Evolutionary conservation across 2,113 vertebrate genomes (phyloP).

Genomic region (Phyllostomus discolor): DNA sequence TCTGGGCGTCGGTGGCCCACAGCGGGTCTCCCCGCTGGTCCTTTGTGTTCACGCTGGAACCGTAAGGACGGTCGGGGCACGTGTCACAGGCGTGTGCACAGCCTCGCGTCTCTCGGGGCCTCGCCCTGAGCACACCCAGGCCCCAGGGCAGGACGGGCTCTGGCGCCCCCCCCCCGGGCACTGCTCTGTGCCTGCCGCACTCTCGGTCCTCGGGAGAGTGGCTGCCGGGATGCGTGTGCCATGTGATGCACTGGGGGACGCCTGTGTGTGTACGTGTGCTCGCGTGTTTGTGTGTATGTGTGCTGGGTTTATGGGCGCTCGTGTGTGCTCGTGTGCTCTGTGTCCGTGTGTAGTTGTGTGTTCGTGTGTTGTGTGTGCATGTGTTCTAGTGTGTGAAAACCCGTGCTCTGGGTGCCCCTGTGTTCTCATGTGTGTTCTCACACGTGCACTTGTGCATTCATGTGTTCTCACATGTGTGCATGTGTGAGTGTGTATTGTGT

Average conservation of each 20-base stretch:
- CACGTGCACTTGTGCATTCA: too few species aligned
- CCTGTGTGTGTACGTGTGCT: background rate
- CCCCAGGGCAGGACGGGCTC: background rate
- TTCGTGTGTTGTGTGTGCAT: background rate
- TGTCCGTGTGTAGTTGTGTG: background rate
- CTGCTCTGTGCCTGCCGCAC: fast-evolving
- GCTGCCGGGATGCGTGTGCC: background rate
- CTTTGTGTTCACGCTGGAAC: too few species aligned
- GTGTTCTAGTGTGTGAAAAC: too few species aligned
- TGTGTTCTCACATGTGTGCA: too few species aligned
- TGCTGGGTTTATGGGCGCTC: fast-evolving
- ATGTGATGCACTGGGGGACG: background rate
- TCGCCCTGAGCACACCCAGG: background rate
- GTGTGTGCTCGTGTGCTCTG: fast-evolving
- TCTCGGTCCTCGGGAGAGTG: background rate
- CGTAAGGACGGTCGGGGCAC: background rate
- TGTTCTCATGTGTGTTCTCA: too few species aligned
- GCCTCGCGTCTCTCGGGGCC: background rate
- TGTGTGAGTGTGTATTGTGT: too few species aligned
- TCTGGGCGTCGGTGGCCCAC: background rate
- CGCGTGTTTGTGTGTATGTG: background rate
- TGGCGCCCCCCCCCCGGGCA: too few species aligned
- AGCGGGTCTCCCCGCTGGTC: background rate
- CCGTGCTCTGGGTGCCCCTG: too few species aligned
- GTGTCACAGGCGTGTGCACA: fast-evolving